phyloP scores from a whole-genome alignment of 2,888 invertebrate species.

The Pachydiplax longipennis region DNA sequence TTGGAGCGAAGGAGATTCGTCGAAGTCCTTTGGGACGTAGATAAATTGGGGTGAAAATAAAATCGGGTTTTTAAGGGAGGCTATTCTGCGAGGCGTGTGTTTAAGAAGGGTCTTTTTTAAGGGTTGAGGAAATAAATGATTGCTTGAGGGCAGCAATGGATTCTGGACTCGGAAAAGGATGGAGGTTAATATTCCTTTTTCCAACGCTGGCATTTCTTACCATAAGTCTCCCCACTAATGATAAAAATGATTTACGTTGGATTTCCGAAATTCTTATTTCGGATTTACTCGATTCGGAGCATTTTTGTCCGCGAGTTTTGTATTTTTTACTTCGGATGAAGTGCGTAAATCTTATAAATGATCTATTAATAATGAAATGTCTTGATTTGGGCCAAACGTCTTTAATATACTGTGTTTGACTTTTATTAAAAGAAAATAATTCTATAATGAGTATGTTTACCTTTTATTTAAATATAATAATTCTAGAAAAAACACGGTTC shows the following conservation, averaged over 20 bases:
- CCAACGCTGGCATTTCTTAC: not conserved
- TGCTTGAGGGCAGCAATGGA: not conserved
- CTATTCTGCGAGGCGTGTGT: not conserved
- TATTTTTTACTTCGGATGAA: too few relatives aligned
- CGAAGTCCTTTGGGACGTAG: constrained; percentile 4
- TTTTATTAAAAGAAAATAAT: too few relatives aligned
- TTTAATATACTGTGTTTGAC: too few relatives aligned
- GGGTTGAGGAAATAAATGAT: not conserved
- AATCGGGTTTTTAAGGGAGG: not conserved
- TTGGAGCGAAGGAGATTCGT: not conserved
- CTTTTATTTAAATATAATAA: too few relatives aligned
- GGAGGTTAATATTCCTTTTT: not conserved
- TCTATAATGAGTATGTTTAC: too few relatives aligned
- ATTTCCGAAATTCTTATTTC: too few relatives aligned
- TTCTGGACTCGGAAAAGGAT: not conserved
- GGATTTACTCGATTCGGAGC: too few relatives aligned
- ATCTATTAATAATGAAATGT: too few relatives aligned
- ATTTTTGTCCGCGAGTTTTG: too few relatives aligned
- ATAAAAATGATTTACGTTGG: not conserved
- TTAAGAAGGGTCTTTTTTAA: not conserved
- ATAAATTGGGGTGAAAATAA: constrained; percentile 38
- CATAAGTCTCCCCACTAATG: not conserved
- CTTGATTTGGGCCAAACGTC: too few relatives aligned
- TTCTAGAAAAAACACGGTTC: too few relatives aligned
- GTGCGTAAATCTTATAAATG: too few relatives aligned